Percentiles rank a stretch among this genome's conserved stretches.
phyloP scores from a whole-genome alignment of 2,888 invertebrate species.

The Hirtodrosophila cameraria region DNA sequence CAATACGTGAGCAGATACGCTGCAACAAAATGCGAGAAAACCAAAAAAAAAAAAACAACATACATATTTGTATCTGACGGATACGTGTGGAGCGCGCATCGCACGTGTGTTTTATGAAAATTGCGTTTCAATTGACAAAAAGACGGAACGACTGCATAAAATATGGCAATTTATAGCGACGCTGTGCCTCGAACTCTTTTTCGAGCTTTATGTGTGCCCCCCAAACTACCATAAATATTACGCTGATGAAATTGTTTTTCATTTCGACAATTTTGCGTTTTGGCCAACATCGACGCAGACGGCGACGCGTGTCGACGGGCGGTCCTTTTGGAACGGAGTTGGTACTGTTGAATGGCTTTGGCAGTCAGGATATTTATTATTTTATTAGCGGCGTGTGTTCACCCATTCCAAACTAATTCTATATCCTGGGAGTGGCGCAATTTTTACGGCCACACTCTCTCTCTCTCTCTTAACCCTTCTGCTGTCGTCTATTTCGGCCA shows the following conservation, averaged over 20 bases:
- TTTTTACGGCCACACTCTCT: conserved; percentile 53
- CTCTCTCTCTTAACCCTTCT: conserved; percentile 53
- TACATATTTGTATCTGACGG: conserved; percentile 52
- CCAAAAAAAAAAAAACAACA: too few species aligned
- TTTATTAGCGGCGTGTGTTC: conserved; percentile 78
- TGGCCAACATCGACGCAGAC: conserved; percentile 10
- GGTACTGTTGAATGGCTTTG: conserved; percentile 12
- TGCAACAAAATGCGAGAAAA: conserved; percentile 40
- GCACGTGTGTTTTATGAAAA: conserved; percentile 77
- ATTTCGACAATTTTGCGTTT: conserved; percentile 72
- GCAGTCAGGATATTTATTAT: conserved; percentile 76
- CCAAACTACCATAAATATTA: conserved; percentile 40
- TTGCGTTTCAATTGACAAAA: conserved; percentile 78
- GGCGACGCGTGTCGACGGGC: conserved; percentile 43
- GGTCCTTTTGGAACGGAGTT: conserved; percentile 12
- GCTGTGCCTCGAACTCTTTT: conserved; percentile 50
- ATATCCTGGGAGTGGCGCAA: conserved; percentile 64
- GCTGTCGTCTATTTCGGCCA: conserved; percentile 55
- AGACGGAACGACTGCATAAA: conserved; percentile 63
- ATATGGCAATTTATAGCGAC: conserved; percentile 74
- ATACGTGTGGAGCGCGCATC: conserved; percentile 35
- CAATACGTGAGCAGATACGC: conserved; percentile 39
- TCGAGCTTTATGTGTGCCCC: conserved; percentile 61
- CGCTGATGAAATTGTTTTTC: conserved; percentile 78
- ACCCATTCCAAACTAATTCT: conserved; percentile 14